Percentiles rank a stretch among this genome's conserved stretches.
Evolutionary conservation across 2,888 invertebrate species (phyloP).

Genomic region (Timema podura): DNA sequence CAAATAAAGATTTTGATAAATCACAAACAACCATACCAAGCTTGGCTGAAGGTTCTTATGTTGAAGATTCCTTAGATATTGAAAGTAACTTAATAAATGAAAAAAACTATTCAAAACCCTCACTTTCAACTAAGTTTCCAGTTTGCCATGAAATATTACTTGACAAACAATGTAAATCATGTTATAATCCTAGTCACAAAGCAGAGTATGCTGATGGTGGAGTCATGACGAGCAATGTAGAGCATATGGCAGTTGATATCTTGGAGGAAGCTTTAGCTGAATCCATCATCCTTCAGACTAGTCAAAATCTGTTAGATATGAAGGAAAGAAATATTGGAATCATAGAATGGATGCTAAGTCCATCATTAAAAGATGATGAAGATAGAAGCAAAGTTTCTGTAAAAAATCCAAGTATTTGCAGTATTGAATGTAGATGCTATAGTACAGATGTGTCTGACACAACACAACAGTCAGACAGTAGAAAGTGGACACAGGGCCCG

Average conservation of each 20-base stretch:
- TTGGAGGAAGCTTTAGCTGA: slow-evolving; percentile 5
- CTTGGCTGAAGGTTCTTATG: not conserved
- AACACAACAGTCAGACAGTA: not conserved
- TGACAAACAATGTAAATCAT: not conserved
- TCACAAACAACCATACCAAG: no score
- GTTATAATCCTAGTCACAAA: no score
- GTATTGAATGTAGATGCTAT: no score
- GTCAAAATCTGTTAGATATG: no score
- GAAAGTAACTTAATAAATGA: no score
- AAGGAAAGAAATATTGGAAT: not conserved
- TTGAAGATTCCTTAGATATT: no score
- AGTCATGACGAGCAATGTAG: slow-evolving; percentile 1
- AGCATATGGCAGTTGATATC: slow-evolving; percentile 12
- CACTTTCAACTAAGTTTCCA: no score
- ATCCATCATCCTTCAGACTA: slow-evolving; percentile 7
- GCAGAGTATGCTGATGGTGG: not conserved
- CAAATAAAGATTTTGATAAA: not conserved
- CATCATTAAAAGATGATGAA: not conserved
- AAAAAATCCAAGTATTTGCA: no score
- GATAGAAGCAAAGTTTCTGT: not conserved
- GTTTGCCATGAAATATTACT: no score
- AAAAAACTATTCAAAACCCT: no score
- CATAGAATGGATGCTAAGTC: slow-evolving; percentile 1
- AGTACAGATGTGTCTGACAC: no score
- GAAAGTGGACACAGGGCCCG: slow-evolving; percentile 15